phyloP scores from a whole-genome alignment of 2,888 invertebrate species.

The Pseudococcus viburni region DNA sequence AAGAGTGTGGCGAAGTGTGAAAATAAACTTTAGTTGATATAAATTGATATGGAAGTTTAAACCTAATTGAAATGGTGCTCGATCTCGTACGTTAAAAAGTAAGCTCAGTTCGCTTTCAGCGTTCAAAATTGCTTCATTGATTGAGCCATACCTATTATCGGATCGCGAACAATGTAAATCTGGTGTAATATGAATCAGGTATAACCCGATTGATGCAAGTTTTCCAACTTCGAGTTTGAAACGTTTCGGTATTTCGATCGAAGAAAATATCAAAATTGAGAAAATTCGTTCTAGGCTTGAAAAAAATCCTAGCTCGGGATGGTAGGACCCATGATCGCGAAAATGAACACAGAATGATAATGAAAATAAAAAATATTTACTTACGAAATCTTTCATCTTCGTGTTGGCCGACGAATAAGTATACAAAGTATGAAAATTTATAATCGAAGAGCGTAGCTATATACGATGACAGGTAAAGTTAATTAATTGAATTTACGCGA shows the following conservation, averaged over 20 bases:
- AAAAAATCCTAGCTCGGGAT: background rate
- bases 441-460: background rate
- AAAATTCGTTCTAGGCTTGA: too few relatives aligned
- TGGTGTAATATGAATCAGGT: background rate
- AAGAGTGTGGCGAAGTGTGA: background rate
- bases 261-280: too few relatives aligned
- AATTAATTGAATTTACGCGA: slow-evolving; percentile 16
- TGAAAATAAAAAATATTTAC: slow-evolving; percentile 24
- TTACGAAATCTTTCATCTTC: background rate
- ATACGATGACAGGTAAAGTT: background rate
- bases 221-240: background rate
- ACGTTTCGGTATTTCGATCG: background rate
- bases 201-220: background rate
- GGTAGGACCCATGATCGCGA: too few relatives aligned
- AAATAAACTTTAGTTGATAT: background rate
- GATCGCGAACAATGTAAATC: background rate
- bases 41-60: background rate
- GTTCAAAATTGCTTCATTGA: slow-evolving; percentile 12
- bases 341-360: background rate
- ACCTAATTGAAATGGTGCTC: background rate
- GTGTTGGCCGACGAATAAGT: background rate
- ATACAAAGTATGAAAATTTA: background rate
- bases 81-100: background rate
- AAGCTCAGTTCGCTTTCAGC: background rate
- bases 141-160: background rate